Conservation (phyloP, 2,113 vertebrate genomes). For the Colaptes auratus region DNA sequence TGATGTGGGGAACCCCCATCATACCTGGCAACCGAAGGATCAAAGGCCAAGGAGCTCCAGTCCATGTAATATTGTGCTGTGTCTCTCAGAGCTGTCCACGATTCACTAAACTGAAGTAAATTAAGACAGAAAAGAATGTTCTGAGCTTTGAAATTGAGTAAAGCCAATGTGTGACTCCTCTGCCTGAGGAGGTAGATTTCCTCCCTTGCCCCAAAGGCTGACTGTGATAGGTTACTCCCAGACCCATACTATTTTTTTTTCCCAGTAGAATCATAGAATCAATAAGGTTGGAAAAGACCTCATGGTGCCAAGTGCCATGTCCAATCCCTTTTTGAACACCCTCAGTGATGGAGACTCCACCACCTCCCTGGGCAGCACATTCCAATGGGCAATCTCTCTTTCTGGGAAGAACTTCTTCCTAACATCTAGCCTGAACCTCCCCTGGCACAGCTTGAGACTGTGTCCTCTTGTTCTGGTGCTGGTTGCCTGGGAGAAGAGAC, state of each 20-base stretch:
- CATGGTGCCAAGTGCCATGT: too few species aligned
- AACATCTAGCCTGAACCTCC: too few species aligned
- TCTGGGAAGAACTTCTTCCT: too few species aligned
- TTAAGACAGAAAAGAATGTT: not conserved
- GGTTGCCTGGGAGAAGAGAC: too few species aligned
- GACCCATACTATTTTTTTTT: not conserved
- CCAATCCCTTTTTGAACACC: too few species aligned
- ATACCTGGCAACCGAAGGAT: not conserved
- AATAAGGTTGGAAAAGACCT: too few species aligned
- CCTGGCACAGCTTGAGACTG: too few species aligned
- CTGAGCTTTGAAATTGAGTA: not conserved
- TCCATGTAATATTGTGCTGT: conserved; percentile 62
- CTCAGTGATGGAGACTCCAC: too few species aligned
- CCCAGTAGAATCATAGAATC: not conserved
- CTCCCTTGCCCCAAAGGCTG: not conserved
- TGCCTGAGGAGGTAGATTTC: not conserved
- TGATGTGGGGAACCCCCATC: not conserved
- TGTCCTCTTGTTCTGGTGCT: too few species aligned
- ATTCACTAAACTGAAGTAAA: conserved; percentile 55
- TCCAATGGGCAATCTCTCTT: too few species aligned
- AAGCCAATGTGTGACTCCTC: not conserved
- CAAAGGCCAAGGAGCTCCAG: not conserved
- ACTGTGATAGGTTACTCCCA: accelerated
- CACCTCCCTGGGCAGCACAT: too few species aligned
- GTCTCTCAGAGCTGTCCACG: conserved; percentile 65